phyloP scores from a whole-genome alignment of 2,888 invertebrate species.

The Xestoiulus laeticollis region DNA sequence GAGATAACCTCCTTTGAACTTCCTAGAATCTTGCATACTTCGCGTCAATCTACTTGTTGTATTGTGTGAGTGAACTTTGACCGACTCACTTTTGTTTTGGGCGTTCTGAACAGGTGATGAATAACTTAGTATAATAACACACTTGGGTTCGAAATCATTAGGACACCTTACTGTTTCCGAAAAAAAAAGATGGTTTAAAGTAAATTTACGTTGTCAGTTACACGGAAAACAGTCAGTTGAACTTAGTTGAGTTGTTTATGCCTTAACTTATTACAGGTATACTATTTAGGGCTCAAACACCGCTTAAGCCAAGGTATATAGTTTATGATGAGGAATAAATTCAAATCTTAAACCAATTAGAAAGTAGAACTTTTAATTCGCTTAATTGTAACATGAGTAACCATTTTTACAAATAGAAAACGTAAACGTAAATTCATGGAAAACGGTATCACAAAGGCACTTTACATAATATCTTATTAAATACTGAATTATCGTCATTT shows the following conservation, averaged over 20 bases:
- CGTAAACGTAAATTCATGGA: neutral
- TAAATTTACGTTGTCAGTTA: slow-evolving; percentile 3
- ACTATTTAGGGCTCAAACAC: neutral
- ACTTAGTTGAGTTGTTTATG: slow-evolving; percentile 11
- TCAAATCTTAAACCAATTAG: neutral
- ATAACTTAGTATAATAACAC: neutral
- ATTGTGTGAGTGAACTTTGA: neutral
- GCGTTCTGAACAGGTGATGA: neutral
- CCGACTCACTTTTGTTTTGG: slow-evolving; percentile 7
- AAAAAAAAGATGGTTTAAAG: neutral
- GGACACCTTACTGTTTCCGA: neutral
- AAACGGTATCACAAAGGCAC: neutral
- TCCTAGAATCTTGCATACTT: neutral
- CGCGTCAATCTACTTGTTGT: neutral
- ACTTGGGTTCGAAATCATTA: neutral
- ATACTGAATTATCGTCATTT: neutral
- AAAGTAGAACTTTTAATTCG: neutral
- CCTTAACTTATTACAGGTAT: neutral
- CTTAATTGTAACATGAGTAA: neutral
- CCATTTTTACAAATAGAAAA: neutral
- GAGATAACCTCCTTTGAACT: slow-evolving; percentile 28
- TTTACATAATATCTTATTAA: neutral
- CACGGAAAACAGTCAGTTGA: neutral
- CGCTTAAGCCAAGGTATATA: neutral
- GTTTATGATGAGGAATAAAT: no score